A percentile compares a stretch with the other conserved stretches of the same genome.
phyloP scores from a whole-genome alignment of 2,797 vertebrate species.

The Enteromius afrohamiltoni region DNA sequence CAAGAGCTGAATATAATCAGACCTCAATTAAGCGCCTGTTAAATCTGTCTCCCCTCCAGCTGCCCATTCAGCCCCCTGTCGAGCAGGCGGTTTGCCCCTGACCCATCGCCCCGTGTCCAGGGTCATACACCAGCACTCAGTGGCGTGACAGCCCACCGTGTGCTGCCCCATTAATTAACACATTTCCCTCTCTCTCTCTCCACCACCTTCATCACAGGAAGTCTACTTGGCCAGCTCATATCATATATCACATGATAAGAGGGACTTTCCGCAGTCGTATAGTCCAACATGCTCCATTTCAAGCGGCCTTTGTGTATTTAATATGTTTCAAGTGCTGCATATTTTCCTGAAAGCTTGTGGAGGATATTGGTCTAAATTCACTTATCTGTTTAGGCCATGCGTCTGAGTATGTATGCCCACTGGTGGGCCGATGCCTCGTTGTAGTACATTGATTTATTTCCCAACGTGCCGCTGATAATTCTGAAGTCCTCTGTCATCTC shows the following conservation, averaged over 20 bases:
- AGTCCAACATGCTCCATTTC: conserved; percentile 40
- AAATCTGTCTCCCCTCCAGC: conserved; percentile 56
- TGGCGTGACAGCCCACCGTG: conserved; percentile 23
- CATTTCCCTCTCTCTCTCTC: conserved; percentile 35
- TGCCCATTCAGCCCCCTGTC: conserved; percentile 43
- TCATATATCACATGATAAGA: conserved; percentile 47
- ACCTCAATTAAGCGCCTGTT: conserved; percentile 60
- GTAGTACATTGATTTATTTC: conserved; percentile 23
- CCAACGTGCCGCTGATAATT: conserved; percentile 13
- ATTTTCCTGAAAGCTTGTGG: conserved; percentile 49
- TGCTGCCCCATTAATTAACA: conserved; percentile 40
- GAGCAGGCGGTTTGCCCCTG: conserved; percentile 34
- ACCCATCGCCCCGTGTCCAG: conserved; percentile 48
- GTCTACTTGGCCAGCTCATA: not conserved
- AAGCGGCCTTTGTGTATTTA: conserved; percentile 48
- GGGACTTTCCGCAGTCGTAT: conserved; percentile 41
- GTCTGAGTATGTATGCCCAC: conserved; percentile 21
- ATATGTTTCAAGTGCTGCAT: conserved; percentile 48
- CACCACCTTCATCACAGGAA: conserved; percentile 45
- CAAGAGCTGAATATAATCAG: conserved; percentile 56
- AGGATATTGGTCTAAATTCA: conserved; percentile 58
- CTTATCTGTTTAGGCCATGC: conserved; percentile 50
- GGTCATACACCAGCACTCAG: conserved; percentile 50
- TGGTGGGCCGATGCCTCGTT: conserved; percentile 6
- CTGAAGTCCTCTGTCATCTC: conserved; percentile 44